These are phyloP conservation scores for Hyphantria cunea DNA, from an alignment of 1,140 invertebrate genomes.

Conservation along the genomic window DNA sequence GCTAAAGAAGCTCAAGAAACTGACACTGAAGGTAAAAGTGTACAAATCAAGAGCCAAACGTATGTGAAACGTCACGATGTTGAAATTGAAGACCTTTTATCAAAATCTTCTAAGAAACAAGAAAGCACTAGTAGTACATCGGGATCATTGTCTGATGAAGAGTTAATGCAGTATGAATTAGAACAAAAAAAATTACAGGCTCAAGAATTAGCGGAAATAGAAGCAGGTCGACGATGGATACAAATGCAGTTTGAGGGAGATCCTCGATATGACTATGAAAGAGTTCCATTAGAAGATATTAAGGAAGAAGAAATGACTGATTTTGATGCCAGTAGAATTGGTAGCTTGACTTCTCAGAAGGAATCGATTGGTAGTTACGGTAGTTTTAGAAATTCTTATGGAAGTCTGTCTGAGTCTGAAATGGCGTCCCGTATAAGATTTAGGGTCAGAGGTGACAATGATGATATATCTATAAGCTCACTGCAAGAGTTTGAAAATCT, in stretches of 20 bases:
- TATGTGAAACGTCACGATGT: slow-evolving; percentile 85
- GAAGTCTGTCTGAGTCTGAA: slow-evolving; percentile 93
- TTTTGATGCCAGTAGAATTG: slow-evolving; percentile 91
- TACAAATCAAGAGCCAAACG: slow-evolving; percentile 84
- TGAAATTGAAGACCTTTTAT: slow-evolving; percentile 88
- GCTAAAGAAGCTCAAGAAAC: slow-evolving; percentile 91
- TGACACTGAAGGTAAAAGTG: slow-evolving; percentile 90
- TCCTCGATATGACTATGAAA: slow-evolving; percentile 87
- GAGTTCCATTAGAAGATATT: slow-evolving; percentile 93
- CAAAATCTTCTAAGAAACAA: slow-evolving; percentile 75
- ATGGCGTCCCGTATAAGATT: slow-evolving; percentile 89
- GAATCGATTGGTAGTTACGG: slow-evolving; percentile 90
- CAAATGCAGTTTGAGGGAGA: slow-evolving; percentile 92
- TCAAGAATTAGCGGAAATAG: slow-evolving; percentile 83
- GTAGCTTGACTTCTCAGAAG: slow-evolving; percentile 90
- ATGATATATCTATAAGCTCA: slow-evolving; percentile 95
- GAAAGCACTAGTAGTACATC: slow-evolving; percentile 83
- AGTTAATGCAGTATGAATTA: slow-evolving; percentile 87
- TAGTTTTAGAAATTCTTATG: slow-evolving; percentile 88
- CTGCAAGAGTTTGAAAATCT: slow-evolving; percentile 96
- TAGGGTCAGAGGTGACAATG: slow-evolving; percentile 91
- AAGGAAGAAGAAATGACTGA: slow-evolving; percentile 94
- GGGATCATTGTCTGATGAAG: slow-evolving; percentile 83
- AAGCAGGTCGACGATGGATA: slow-evolving; percentile 93
- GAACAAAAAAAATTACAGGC: slow-evolving; percentile 86